Conservation (phyloP, 1,140 invertebrate species). For the Meloidogyne exigua region DNA sequence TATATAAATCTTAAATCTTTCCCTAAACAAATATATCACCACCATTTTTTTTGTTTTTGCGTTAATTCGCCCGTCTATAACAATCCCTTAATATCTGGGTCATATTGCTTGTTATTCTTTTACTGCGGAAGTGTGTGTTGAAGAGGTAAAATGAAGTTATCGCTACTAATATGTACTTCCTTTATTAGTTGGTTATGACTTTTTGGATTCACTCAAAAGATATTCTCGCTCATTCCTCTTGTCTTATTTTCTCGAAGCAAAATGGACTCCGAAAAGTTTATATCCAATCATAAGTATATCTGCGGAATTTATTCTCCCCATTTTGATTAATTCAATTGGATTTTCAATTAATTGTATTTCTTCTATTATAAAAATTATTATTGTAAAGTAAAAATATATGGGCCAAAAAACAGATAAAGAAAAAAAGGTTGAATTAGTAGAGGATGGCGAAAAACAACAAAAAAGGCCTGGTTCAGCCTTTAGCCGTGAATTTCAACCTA, state of each 20-base stretch:
- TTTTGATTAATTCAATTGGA: constrained; percentile 3
- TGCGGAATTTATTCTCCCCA: background rate
- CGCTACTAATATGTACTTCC: constrained; percentile 4
- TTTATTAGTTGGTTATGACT: background rate
- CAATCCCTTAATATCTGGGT: background rate
- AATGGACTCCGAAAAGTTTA: background rate
- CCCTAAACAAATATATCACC: background rate
- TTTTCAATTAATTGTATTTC: background rate
- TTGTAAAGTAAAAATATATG: background rate
- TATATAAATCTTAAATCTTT: constrained; percentile 1
- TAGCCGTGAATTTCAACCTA: constrained; percentile 38
- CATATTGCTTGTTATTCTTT: background rate
- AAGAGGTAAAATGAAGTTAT: background rate
- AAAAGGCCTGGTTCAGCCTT: constrained; percentile 38
- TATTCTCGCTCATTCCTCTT: constrained; percentile 1
- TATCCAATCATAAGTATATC: background rate
- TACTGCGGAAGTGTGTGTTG: background rate
- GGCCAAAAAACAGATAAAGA: constrained; percentile 1
- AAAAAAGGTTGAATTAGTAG: constrained; percentile 1
- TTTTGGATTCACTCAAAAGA: background rate
- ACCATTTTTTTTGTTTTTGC: background rate
- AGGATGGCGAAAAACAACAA: background rate
- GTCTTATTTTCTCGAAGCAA: background rate
- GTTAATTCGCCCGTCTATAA: background rate
- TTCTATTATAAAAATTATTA: background rate